Base-by-base conservation (phyloP, 2,113 vertebrate species). In the Myotis davidii region DNA sequence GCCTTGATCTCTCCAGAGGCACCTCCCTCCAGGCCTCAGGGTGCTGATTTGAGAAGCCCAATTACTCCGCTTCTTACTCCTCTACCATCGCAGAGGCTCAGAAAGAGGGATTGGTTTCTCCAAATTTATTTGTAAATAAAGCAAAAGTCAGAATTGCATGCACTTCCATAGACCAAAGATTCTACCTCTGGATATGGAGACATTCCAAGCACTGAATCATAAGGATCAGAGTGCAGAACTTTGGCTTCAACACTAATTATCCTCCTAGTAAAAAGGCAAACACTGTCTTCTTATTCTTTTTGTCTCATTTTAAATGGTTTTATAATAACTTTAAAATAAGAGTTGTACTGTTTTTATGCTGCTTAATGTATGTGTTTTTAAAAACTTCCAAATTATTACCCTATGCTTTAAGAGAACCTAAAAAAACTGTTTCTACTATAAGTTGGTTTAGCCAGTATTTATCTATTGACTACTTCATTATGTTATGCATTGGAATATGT, bases 111-210 rank as follows among this genome's bases (percentile, higher is more conserved):
- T 16, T 17, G 2, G 2, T 21, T 88, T 90, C 70, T 64, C 79
- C 79, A 21, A 70, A 82, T 56, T 39, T 0, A 69, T 18, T 97
- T 93, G 5, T 64, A 79, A 84, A 76, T 88, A 85, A 65, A 65
- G 78, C 78, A 82, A 73, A 96, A 87, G 8, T 7, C 65, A 54
- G 77, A 97, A 69, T 65, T 9, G 4, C 5, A 0, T 37, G 10
- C 59, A 45, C 79, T 96, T 70, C 0, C 76, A 61, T 16, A 48
- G 25, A 27, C 39, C 61, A 67, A 23, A n/a, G 32, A 32, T 76
- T 94, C 59, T n/a, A 25, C 29, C 42, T 86, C 87, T 77, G 39
- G 54, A 90, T 17, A 56, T 29, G 29, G 77, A 20, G 25, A 34
- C 85, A 69, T 25, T 79, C 74, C 18, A 86, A 32, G 7, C 37